Evolutionary conservation across 2,797 vertebrate genomes (phyloP), one percentile per base, ranked within the genome.

Genomic region (Neosalanx taihuensis): DNA sequence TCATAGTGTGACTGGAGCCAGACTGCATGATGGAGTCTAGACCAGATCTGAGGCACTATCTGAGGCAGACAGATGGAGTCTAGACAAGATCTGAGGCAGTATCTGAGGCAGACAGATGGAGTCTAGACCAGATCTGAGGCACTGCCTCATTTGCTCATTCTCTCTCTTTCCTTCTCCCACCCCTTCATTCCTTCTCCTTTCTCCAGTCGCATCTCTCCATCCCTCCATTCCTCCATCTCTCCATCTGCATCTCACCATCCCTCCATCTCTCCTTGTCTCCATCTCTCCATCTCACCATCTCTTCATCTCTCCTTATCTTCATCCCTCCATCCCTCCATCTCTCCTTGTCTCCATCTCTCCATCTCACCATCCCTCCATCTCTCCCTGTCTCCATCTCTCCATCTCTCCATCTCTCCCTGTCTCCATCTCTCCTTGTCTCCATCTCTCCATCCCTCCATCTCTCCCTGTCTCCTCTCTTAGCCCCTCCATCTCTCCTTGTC

Each of bases 1-100:
- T 89, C 87, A 80, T 75, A 80, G 80, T 84, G 81, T 76, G 84
- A 82, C 80, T 78, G 82, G 63, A 71, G 81, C 81, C 84, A 37
- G 70, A 75, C 73, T 74, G 59, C 31, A 4, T 68, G 70, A 62
- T 74, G 81, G 65, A 61, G 64, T 67, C 72, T 79, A 73, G 80
- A 78, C 78, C 15, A 23, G 33, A 3, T 37, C 53, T 60, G 41
- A 73, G 58, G 58, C n/a, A 41, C 31, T 64, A 26, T 26, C 23
- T 26, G 23, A 26, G 23, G 23, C 23, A 26, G 23, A 26, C 23
- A 26, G 23, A 26, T 26, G 35, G 62, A 70, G 64, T 67, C 72
- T 79, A 73, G 80, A 78, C 78, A 13, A 23, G 33, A 3, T 37
- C 53, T 60, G 41, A 73, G 58, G 58, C n/a, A 41, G 18, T 64